phyloP scores from a whole-genome alignment of 2,797 vertebrate genomes.

The Trachops cirrhosus region DNA sequence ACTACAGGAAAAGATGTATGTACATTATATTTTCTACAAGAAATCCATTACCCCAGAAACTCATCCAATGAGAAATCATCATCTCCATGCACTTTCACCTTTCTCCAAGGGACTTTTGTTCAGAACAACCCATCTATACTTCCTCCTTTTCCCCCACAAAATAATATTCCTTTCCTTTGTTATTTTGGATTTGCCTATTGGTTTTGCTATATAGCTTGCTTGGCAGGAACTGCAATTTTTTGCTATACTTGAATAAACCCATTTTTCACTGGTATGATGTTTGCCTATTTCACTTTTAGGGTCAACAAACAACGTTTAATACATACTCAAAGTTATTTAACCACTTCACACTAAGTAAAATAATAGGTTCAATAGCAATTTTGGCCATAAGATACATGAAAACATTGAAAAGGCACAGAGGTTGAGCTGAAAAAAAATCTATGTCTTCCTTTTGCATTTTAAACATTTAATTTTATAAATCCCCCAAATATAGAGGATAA shows the following conservation, averaged over 20 bases:
- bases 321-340: neutral
- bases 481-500: neutral
- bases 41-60: neutral
- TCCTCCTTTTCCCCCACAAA: neutral
- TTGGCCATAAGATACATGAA: neutral
- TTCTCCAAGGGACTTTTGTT: neutral
- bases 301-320: neutral
- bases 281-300: neutral
- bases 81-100: neutral
- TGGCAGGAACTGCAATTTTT: neutral
- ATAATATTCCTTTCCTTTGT: neutral
- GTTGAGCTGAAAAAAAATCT: neutral
- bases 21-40: neutral
- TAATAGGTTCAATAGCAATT: neutral
- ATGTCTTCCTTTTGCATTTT: neutral
- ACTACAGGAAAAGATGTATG: neutral
- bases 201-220: neutral
- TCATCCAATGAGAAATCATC: neutral
- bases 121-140: neutral
- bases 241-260: neutral
- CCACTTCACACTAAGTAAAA: neutral
- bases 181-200: neutral
- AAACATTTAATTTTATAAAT: slow-evolving; percentile 3
- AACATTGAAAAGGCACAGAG: neutral
- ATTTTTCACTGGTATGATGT: neutral